Evolutionary conservation across 2,888 invertebrate genomes (phyloP), one percentile per base, ranked within the genome.

Genomic region (Heliconius cydno): DNA sequence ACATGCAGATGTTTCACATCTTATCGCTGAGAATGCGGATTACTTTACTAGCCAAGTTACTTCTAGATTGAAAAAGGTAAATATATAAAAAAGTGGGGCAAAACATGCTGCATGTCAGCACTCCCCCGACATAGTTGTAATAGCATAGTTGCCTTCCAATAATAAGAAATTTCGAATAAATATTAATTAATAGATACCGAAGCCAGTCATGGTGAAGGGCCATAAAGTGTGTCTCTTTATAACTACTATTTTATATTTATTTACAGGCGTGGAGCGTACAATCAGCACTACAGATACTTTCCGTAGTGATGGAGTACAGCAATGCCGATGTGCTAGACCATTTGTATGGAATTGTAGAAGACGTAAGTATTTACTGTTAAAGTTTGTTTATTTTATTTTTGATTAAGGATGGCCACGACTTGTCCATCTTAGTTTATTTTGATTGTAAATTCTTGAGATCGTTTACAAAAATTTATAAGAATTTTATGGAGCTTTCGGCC

Each of bases 31-130:
- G 63, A 97, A 98, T 87, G 96, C 97, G 0, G 97, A 98, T 89
- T 98, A 97, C 88, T 96, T 97, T 87, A 96, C 97, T 0, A 96
- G 96, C 86, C 96, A 97, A 85, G 95, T 98, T 79, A 96, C 96
- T 46, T 89, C 95, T 0, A 95, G 96, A 85, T 92, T 98, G 2
- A 96, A 96, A 80, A 96, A 95, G 91, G 95, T 96, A 41, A 9
- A 41, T 41, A 41, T 41, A 34, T 34, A 34, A 34, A 9, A 34
- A 34, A 34, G 41, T 41, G 41, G 9, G 41, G 12, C 41, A 9
- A 41, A 6, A 41, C 41, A 12, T 41, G 12, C 38, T 34, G 34
- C 34, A 34, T 34, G 34, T 34, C 34, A 34, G 34, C 34, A 34
- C 34, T 7, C 34, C 7, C 9, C 34, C 34, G 34, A 34, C 34